Base-by-base conservation (phyloP, 2,888 invertebrate genomes). In the Sarcophaga rosellei region DNA sequence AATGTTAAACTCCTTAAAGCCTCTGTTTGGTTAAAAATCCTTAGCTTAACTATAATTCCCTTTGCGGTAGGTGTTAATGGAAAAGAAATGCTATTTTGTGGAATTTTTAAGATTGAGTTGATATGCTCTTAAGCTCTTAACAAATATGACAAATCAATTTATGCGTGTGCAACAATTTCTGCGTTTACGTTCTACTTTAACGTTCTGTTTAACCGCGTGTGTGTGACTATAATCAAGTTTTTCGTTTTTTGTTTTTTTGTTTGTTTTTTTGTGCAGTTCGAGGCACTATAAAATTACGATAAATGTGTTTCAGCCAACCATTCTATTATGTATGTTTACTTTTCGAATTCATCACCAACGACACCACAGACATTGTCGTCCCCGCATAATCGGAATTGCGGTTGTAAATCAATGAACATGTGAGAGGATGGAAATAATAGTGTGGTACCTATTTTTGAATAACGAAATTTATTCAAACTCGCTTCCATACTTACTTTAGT, bases 111-210 rank as follows among this genome's bases (percentile, higher is more conserved):
- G 21, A 59, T 35, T 4, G 70, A 23, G 15, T 15, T n/a, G 53
- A 35, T 35, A 72, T 62, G 35, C 61, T 62, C 10, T 79, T 57
- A 65, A 53, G 61, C 20, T 61, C 44, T 66, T 20, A 62, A 62
- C 45, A 20, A 80, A 61, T 65, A 73, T 53, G 74, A 69, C 81
- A 81, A 75, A 81, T 81, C 81, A 81, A 81, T 81, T 75, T 68
- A 20, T 75, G 44, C 45, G 35, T 69, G 57, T 63, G 68, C 57
- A 70, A n/a, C 53, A 57, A 70, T 15, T 23, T 70, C 53, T 44
- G 17, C 74, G 11, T 8, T 17, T n/a, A 23, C 20, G 47, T 23
- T 45, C n/a, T 66, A n/a, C 44, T 66, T 70, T 11, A 25, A 63
- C 23, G 47, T 69, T 57, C 53, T 47, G 45, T 59, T 66, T 20